phyloP scores from a whole-genome alignment of 2,797 vertebrate species.

The Molothrus aeneus region DNA sequence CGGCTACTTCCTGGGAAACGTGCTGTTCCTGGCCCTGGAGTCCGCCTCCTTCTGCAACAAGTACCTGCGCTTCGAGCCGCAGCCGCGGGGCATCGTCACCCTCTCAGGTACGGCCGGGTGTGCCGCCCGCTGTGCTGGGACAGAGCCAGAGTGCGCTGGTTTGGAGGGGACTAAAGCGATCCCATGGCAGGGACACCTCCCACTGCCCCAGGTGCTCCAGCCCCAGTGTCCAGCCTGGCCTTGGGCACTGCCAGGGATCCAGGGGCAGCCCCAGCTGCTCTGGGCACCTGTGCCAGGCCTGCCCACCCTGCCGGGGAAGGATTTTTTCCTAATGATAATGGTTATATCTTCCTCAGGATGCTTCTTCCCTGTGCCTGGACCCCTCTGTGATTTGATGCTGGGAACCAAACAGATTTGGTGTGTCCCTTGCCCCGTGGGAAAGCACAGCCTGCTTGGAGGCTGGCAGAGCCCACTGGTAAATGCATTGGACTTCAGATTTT shows the following conservation, averaged over 20 bases:
- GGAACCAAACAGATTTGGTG: background rate
- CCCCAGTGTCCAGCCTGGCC: background rate
- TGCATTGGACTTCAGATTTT: background rate
- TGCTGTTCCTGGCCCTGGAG: constrained; percentile 95
- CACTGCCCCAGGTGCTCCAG: background rate
- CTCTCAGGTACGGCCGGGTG: constrained; percentile 78
- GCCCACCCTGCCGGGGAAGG: fast-evolving
- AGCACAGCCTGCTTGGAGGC: background rate
- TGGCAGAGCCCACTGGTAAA: fast-evolving
- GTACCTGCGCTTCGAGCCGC: constrained; percentile 88
- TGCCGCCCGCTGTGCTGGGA: fast-evolving
- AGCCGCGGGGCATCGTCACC: constrained; percentile 89
- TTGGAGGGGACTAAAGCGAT: background rate
- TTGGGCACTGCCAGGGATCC: background rate
- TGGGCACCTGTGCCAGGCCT: background rate
- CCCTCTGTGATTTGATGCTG: fast-evolving
- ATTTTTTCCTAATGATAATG: background rate
- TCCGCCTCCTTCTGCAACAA: constrained; percentile 97
- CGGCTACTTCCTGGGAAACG: constrained; percentile 96
- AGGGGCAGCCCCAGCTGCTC: background rate
- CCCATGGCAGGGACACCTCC: background rate
- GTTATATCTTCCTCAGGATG: background rate
- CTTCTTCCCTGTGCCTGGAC: background rate
- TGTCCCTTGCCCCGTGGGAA: background rate
- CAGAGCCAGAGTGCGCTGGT: fast-evolving